Base-by-base conservation (phyloP, 2,888 invertebrate genomes). In the Tetheella fluctuosa region DNA sequence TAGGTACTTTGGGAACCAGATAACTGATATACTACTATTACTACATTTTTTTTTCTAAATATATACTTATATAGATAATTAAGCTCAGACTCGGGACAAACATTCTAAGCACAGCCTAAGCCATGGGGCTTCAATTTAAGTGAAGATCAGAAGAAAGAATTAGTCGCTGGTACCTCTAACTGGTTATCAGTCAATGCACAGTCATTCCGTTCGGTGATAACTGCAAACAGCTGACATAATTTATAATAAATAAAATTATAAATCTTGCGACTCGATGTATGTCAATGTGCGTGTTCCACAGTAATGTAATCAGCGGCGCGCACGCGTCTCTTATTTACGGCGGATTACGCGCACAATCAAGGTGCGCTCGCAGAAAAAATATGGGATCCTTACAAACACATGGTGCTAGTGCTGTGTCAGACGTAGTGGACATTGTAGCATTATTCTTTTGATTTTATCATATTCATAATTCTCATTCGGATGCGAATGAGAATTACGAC, bases 291-390 rank as follows among this genome's bases (percentile, higher is more conserved):
- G 73, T 76, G 81, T 75, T 70, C 66, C 78, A 63, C 10, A 20
- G 48, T 86, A 88, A 87, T 86, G 85, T 86, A 88, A 91, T 91
- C 91, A 91, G 83, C 77, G 73, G 70, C 73, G 86, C 84, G 86
- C 89, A 86, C 86, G 89, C 86, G 87, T 77, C 81, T 80, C 86
- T 89, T 90, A 91, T 92, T 90, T 90, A 92, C 89, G 86, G 85
- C 86, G 89, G 90, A 90, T 91, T 92, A 91, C 86, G 87, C 85
- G 81, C 79, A 79, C 88, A 90, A 88, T 90, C 89, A 88, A 81
- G 82, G 68, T 73, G 68, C 65, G 68, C 74, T 71, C 71, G 68
- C 70, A 71, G 69, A 78, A 85, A 87, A 83, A 83, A 82, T 73
- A 71, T 70, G 63, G 65, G 68, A 75, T 63, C 71, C 65, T n/a